Evolutionary conservation across 2,113 vertebrate genomes (phyloP), one percentile per base, ranked within the genome.

Genomic region (Hymenochirus boettgeri): DNA sequence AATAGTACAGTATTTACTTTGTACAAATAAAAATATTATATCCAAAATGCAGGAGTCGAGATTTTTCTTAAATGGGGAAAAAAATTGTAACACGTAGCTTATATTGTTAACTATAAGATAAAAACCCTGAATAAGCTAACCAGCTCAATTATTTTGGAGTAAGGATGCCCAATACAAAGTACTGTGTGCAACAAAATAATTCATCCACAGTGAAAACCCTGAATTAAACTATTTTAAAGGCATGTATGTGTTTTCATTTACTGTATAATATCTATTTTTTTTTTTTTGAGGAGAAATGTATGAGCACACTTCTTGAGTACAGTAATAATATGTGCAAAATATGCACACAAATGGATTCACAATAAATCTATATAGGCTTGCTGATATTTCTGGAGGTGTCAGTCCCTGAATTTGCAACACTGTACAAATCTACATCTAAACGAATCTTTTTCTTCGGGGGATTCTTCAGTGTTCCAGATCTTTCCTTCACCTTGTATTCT

Each of bases 401-500:
- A 90, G 89, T 97, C 91, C 95, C 95, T 95, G 95, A 97, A 92
- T 92, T 90, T 82, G 86, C 80, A 73, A 91, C 87, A 85, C 86
- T 82, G 82, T 90, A 88, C 78, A 86, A 85, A 79, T 86, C 88
- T 86, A 88, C 88, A 82, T 91, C 90, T 87, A 82, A 82, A 78
- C 90, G 89, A 78, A 91, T 89, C 75, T 96, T 99, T 88, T 95
- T 98, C 88, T 99, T 99, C 77, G 96, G 96, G 6, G 95, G 96
- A 74, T 90, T 96, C 89, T 99, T 99, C 84, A 99, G 80, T 56
- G 90, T 99, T 82, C 96, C 96, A 80, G 93, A 93, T 79, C 96
- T 91, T 81, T 99, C 96, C 80, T 99, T 99, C 71, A 99, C 93
- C 91, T 99, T 99, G 86, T 99, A 99, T 91, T 99, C 96, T 86